Base-by-base conservation (phyloP, 1,140 invertebrate genomes). In the Colletes gigas region DNA sequence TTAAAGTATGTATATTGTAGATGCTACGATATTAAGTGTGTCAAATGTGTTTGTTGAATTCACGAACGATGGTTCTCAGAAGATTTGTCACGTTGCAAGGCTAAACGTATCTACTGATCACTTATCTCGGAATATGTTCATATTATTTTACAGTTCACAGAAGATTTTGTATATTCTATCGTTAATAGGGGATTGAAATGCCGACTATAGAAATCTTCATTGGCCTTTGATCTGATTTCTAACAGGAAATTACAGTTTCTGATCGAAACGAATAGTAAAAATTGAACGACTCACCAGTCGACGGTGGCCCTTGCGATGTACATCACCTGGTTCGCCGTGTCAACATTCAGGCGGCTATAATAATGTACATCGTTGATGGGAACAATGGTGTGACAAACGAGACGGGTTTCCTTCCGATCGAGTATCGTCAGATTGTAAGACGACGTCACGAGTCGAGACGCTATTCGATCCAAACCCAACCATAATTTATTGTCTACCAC, bases 341-440 rank as follows among this genome's bases (percentile, higher is more conserved):
- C 74, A 63, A 77, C 83, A 63, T 69, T 65, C 59, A 15, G 71
- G 9, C 70, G 47, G 15, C 63, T 65, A 30, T 86, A 79, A 41
- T 83, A 80, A 60, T 68, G 81, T 21, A 57, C 80, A 54, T 89
- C 71, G 69, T 86, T 60, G 57, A 84, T 63, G 8, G 80, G n/a
- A 5, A 91, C 80, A 14, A 86, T 74, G 0, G 82, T 76, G 77
- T 93, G 89, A 68, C 92, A 93, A 21, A 85, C 75, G 30, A 90
- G 89, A 19, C 88, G 90, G 0, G 91, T 92, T 84, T 92, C 92
- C 72, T 91, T 84, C 65, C 89, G 88, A 78, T 93, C 89, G 39
- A 91, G 83, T 47, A 93, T 92, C 67, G 91, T 92, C 76, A 93
- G 86, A 55, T 91, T 93, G 79, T 90, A 75, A 30, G 78, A 75